A percentile compares a stretch with the other conserved stretches of the same genome.
These are phyloP conservation scores for Leptosomus discolor DNA, from an alignment of 2,113 vertebrate genomes.

Conservation along the genomic window DNA sequence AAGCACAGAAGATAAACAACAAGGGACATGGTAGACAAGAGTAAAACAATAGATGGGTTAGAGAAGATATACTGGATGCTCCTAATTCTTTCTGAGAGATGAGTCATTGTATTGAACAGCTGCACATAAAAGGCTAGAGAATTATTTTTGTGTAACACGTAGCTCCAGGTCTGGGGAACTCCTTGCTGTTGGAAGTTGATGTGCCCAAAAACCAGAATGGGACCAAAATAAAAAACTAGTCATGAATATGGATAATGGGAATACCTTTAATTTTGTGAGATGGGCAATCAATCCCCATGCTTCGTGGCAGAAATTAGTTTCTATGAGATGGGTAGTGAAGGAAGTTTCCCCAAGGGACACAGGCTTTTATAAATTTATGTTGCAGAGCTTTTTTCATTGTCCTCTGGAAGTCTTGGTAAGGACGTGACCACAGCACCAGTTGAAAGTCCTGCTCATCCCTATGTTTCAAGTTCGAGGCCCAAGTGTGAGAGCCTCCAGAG, in stretches of 20 bases:
- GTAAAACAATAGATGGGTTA: neutral
- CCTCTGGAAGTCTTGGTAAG: neutral
- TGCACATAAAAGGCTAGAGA: neutral
- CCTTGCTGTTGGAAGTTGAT: neutral
- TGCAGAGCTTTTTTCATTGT: neutral
- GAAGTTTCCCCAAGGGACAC: neutral
- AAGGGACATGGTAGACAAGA: neutral
- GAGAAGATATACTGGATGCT: neutral
- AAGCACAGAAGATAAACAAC: neutral
- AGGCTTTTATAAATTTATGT: neutral
- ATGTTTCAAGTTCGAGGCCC: neutral
- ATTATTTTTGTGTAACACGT: neutral
- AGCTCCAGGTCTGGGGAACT: neutral
- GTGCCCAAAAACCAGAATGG: neutral
- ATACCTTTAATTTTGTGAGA: neutral
- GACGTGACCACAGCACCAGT: neutral
- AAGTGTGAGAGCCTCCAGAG: neutral
- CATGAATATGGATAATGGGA: neutral
- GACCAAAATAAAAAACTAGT: neutral
- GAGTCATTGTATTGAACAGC: neutral
- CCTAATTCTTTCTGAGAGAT: neutral
- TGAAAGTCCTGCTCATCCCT: neutral
- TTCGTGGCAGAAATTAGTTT: neutral
- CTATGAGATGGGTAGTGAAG: neutral
- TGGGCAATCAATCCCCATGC: neutral